Base-by-base conservation (phyloP, 2,888 invertebrate species). In the Stenodera caucasica region DNA sequence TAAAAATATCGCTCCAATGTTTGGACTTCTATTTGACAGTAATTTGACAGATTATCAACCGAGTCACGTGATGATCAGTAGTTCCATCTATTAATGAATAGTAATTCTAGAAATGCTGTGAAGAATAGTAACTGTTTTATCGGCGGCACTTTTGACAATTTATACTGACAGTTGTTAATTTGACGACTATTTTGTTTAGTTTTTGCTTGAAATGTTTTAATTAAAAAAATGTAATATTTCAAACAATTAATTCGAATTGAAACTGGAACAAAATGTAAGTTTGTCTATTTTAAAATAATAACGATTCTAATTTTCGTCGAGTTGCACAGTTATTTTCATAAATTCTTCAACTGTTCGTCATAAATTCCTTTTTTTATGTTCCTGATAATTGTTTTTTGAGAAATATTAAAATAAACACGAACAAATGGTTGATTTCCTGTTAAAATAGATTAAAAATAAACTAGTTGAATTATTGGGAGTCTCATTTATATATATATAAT, bases 401-500 rank as follows among this genome's bases (percentile, higher is more conserved):
- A 21, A 11, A 7, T 40, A 12, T 21, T 23, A 23, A 45, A 45
- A 23, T 23, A 45, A 29, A 33, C 33, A 3, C 23, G 3, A 53
- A 18, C 23, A 33, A 53, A 53, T 53, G 18, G 9, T 14, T 1
- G 2, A 49, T 30, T 55, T 55, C 55, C 49, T 55, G 49, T 55
- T 30, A 21, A 45, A 40, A 40, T 5, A 2, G 9, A 14, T 9
- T 21, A 51, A 26, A 56, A 51, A 57, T 55, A 61, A 51, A 26
- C 51, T 15, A 35, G 29, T 60, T 54, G 14, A 2, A 15, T 8
- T 32, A 8, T 50, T 8, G 23, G 12, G 12, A 23, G n/a, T 37
- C 33, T 50, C 58, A 58, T 62, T 58, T 55, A 58, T 29, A 49
- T 54, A 30, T 55, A 18, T 52, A 52, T 55, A 37, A 35, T 35